Percentiles rank a stretch among this genome's conserved stretches.
Evolutionary conservation across 2,888 invertebrate genomes (phyloP).

Genomic region (Ptychoptera albimana): DNA sequence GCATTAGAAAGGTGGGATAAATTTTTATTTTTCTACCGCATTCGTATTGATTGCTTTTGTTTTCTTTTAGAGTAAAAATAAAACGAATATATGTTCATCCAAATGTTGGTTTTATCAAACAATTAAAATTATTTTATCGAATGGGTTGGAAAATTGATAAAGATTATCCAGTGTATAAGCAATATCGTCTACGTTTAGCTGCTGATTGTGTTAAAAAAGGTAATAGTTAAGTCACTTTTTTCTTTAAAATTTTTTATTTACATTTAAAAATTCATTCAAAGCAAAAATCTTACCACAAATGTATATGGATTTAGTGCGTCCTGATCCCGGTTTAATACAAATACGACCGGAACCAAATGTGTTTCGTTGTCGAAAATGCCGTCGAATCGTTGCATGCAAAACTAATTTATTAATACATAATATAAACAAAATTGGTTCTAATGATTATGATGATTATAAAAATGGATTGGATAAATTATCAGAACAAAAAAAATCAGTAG

Average conservation of each 20-base stretch:
- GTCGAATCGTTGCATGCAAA: conserved; percentile 66
- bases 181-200: conserved; percentile 60
- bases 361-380: conserved; percentile 69
- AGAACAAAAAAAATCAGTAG: conserved; percentile 12
- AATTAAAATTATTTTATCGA: conserved; percentile 59
- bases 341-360: conserved; percentile 68
- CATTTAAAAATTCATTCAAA: conserved; percentile 16
- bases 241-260: not conserved
- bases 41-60: conserved; percentile 3
- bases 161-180: conserved; percentile 52
- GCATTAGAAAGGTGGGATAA: conserved; percentile 38
- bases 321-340: conserved; percentile 60
- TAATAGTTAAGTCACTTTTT: conserved; percentile 15
- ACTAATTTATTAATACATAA: conserved; percentile 62
- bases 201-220: conserved; percentile 66
- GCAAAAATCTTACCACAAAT: conserved; percentile 70
- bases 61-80: conserved; percentile 38
- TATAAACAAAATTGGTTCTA: conserved; percentile 6
- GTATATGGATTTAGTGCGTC: conserved; percentile 59
- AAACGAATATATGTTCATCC: conserved; percentile 59
- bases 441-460: not conserved
- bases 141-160: conserved; percentile 60
- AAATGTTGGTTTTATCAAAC: conserved; percentile 65
- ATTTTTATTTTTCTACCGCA: conserved; percentile 11
- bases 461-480: not conserved